Conservation (phyloP, 2,797 vertebrate species). For the Alouatta caraya region DNA sequence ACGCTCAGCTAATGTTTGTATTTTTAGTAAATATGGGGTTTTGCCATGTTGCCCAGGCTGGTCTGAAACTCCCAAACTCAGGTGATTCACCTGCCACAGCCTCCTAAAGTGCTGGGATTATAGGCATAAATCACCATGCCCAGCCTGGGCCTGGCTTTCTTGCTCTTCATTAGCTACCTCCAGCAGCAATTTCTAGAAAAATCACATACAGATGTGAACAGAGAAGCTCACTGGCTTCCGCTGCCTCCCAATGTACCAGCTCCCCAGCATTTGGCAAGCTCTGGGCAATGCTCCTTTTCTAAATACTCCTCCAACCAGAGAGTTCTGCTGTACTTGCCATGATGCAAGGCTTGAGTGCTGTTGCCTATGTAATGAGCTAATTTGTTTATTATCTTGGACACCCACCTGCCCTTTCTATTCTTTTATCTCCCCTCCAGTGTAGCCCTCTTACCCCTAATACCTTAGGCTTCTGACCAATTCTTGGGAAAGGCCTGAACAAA, state of each 20-base stretch:
- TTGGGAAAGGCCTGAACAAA: neutral
- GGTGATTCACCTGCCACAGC: too few species aligned
- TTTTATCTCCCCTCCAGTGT: neutral
- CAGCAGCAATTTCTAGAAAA: neutral
- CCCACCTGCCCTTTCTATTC: neutral
- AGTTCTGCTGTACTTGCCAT: neutral
- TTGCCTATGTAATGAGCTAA: neutral
- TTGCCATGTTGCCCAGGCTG: too few species aligned
- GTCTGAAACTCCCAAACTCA: too few species aligned
- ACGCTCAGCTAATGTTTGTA: too few species aligned
- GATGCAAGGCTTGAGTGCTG: neutral
- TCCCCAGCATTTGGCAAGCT: neutral
- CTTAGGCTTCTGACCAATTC: neutral
- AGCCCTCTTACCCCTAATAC: neutral
- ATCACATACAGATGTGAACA: neutral
- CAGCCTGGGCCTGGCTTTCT: neutral
- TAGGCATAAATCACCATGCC: too few species aligned
- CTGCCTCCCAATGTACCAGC: neutral
- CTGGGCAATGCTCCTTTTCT: neutral
- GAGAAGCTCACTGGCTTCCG: neutral
- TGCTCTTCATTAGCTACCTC: neutral
- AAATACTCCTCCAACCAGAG: neutral
- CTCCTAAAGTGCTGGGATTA: too few species aligned
- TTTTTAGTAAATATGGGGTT: too few species aligned
- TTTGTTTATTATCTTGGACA: neutral